A percentile compares a stretch with the other conserved stretches of the same genome.
phyloP scores from a whole-genome alignment of 2,113 vertebrate genomes.

The Saguinus imperator region DNA sequence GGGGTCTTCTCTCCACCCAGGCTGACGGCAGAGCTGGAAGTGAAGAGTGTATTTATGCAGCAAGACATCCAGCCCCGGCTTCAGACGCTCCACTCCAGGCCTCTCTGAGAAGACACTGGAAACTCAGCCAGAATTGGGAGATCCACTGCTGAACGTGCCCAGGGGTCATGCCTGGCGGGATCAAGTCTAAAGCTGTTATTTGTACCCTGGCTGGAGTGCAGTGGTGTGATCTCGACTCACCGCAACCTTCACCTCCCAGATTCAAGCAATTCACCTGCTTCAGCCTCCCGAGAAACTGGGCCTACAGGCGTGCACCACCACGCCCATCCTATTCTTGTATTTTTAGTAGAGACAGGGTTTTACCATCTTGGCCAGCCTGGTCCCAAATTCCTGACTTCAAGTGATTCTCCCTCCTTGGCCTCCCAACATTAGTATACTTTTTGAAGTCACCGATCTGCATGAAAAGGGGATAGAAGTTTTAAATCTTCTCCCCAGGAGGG shows the following conservation, averaged over 20 bases:
- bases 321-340: too few relatives aligned
- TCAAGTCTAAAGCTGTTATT: not conserved
- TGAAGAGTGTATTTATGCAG: not conserved
- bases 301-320: not conserved
- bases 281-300: not conserved
- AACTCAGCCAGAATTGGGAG: not conserved
- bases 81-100: accelerated
- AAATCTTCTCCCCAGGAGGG: not conserved
- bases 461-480: not conserved
- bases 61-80: not conserved
- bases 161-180: too few relatives aligned
- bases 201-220: too few relatives aligned
- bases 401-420: too few relatives aligned
- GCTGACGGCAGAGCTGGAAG: not conserved
- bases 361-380: too few relatives aligned
- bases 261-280: not conserved
- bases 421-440: not conserved
- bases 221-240: too few relatives aligned
- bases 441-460: not conserved
- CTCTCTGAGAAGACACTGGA: not conserved
- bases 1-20: not conserved
- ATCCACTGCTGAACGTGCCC: accelerated
- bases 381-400: too few relatives aligned
- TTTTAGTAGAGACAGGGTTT: too few relatives aligned
- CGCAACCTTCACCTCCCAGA: not conserved